Conservation (phyloP, 2,888 invertebrate species). For the Formica aserva region DNA sequence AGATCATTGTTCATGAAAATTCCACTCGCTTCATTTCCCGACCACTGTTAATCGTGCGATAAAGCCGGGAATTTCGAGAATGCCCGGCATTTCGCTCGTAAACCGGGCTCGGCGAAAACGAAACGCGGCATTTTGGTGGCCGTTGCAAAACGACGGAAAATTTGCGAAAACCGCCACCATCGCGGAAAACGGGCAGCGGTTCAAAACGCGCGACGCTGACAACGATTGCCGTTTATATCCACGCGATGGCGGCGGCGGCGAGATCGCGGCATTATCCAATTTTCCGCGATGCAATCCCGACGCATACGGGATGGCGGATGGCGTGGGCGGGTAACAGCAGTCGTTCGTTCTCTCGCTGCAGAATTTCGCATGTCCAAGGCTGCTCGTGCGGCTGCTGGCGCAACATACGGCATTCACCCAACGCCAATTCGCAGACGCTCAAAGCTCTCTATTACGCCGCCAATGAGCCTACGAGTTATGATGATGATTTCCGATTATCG, state of each 20-base stretch:
- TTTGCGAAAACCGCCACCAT: conserved; percentile 25
- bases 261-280: conserved; percentile 73
- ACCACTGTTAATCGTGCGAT: conserved; percentile 47
- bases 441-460: conserved; percentile 14
- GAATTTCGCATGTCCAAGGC: conserved; percentile 54
- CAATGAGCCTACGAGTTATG: conserved; percentile 35
- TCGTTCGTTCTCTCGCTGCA: conserved; percentile 43
- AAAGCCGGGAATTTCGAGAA: conserved; percentile 27
- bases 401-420: conserved; percentile 35
- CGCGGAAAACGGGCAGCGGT: background rate
- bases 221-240: conserved; percentile 3
- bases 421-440: conserved; percentile 45
- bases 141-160: conserved; percentile 23
- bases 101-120: background rate
- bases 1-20: conserved; percentile 44
- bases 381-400: conserved; percentile 56
- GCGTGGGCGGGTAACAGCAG: conserved; percentile 75
- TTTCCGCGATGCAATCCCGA: conserved; percentile 73
- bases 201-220: background rate
- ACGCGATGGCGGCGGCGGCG: background rate
- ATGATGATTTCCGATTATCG: conserved; percentile 36
- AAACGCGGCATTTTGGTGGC: background rate
- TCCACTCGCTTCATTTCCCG: conserved; percentile 41
- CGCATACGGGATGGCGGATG: conserved; percentile 77
- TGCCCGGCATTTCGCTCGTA: conserved; percentile 30